Evolutionary conservation across 92 coral and sea anemone species (phyloP).

Genomic region (Phenganax subtilis): DNA sequence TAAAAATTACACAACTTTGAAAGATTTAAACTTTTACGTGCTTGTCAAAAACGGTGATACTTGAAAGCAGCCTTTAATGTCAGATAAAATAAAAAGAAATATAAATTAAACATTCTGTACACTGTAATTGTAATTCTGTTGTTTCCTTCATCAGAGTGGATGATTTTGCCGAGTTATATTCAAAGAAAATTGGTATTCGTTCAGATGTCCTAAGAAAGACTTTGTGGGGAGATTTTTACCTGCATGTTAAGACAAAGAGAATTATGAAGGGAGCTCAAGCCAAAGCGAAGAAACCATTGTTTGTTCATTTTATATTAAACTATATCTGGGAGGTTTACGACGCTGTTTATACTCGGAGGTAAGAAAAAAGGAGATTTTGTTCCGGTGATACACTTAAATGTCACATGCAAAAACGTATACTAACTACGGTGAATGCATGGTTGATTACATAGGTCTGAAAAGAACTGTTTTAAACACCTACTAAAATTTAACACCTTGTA

Average conservation of each 20-base stretch:
- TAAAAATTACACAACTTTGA: too few species aligned
- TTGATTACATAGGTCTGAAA: too few species aligned
- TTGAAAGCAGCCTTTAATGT: too few species aligned
- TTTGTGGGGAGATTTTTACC: slow-evolving; percentile 94
- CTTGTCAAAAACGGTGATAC: too few species aligned
- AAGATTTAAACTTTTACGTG: too few species aligned
- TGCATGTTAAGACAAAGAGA: slow-evolving; percentile 78
- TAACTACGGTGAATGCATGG: too few species aligned
- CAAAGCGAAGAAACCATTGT: slow-evolving; percentile 90
- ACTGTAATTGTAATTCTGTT: slow-evolving; percentile 1
- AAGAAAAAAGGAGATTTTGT: not conserved
- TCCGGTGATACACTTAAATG: not conserved
- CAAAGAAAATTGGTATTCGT: slow-evolving; percentile 82
- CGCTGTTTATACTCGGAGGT: slow-evolving; percentile 71
- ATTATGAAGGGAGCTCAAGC: slow-evolving; percentile 90
- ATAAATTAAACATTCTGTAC: too few species aligned
- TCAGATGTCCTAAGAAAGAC: slow-evolving; percentile 72
- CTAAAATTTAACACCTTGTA: too few species aligned
- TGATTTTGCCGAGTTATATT: slow-evolving; percentile 77
- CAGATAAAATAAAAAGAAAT: too few species aligned
- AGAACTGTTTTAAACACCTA: too few species aligned
- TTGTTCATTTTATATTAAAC: slow-evolving; percentile 93
- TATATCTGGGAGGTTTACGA: slow-evolving; percentile 95
- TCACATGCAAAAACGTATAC: too few species aligned
- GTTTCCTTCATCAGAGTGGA: slow-evolving; percentile 44